These are phyloP conservation scores for Rhagoletis zephyria DNA, from an alignment of 1,140 invertebrate genomes.

Conservation along the genomic window DNA sequence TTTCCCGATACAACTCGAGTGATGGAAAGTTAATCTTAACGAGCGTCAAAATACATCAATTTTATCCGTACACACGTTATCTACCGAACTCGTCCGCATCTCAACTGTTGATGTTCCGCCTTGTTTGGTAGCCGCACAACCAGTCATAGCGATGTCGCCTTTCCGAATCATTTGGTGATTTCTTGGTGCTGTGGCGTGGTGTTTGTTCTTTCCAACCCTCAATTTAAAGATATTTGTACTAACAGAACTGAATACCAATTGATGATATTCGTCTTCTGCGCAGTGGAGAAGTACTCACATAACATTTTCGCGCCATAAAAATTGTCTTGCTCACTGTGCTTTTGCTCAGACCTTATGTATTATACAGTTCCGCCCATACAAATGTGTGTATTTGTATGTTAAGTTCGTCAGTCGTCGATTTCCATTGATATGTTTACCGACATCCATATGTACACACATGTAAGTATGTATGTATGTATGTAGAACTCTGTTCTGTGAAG, in stretches of 20 bases:
- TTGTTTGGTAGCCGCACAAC: background rate
- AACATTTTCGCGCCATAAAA: slow-evolving; percentile 15
- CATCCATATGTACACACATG: too few relatives aligned
- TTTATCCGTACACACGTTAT: slow-evolving; percentile 23
- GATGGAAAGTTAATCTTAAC: background rate
- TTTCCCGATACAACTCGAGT: background rate
- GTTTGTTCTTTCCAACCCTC: slow-evolving; percentile 28
- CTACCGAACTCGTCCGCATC: background rate
- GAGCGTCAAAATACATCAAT: background rate
- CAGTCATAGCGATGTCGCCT: background rate
- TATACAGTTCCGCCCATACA: background rate
- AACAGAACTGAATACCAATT: background rate
- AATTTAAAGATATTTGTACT: background rate
- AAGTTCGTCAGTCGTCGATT: background rate
- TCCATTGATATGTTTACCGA: background rate
- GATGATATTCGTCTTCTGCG: slow-evolving; percentile 32
- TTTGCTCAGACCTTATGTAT: slow-evolving; percentile 9
- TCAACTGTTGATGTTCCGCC: slow-evolving; percentile 20
- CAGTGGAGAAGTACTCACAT: slow-evolving; percentile 27
- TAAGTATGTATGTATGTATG: too few relatives aligned
- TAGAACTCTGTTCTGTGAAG: too few relatives aligned
- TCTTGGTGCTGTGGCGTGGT: slow-evolving; percentile 9
- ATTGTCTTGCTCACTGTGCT: background rate
- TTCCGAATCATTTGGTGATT: background rate
- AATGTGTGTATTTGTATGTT: background rate